These are phyloP conservation scores for Hofmannophila pseudospretella DNA, from an alignment of 2,888 invertebrate genomes.

Conservation along the genomic window DNA sequence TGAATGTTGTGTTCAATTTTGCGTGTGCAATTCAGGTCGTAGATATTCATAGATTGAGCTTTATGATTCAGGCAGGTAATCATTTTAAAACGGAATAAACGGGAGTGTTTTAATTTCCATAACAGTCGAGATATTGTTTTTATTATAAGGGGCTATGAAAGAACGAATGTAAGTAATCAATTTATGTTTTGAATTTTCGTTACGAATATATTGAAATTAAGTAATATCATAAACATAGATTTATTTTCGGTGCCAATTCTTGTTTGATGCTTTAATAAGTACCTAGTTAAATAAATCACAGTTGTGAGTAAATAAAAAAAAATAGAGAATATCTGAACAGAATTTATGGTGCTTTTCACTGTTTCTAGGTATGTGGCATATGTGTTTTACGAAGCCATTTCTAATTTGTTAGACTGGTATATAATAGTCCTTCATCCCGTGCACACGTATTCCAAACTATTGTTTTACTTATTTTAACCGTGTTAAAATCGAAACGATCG, in stretches of 20 bases:
- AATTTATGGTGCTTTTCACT: constrained; percentile 64
- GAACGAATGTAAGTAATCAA: constrained; percentile 1
- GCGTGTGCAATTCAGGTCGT: too few relatives aligned
- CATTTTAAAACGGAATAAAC: too few relatives aligned
- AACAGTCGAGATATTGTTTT: too few relatives aligned
- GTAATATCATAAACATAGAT: constrained; percentile 14
- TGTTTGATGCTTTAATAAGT: constrained; percentile 70
- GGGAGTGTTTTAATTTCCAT: too few relatives aligned
- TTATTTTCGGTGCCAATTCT: constrained; percentile 66
- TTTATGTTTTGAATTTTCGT: neutral
- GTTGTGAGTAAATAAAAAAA: constrained; percentile 55
- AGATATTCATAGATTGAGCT: too few relatives aligned
- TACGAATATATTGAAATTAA: neutral
- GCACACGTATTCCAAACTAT: too few relatives aligned
- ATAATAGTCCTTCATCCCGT: too few relatives aligned
- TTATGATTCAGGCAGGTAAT: too few relatives aligned
- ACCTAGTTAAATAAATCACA: constrained; percentile 52
- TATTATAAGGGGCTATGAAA: constrained; percentile 53
- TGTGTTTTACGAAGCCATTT: constrained; percentile 10
- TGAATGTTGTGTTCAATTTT: too few relatives aligned
- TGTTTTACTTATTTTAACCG: too few relatives aligned
- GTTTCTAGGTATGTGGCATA: constrained; percentile 21
- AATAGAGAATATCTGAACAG: constrained; percentile 47
- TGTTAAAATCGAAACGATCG: too few relatives aligned
- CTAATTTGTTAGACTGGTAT: constrained; percentile 15